phyloP scores from a whole-genome alignment of 37 sponge, comb jelly and placozoan genomes.

The Chondrilla cf. caribensis region DNA sequence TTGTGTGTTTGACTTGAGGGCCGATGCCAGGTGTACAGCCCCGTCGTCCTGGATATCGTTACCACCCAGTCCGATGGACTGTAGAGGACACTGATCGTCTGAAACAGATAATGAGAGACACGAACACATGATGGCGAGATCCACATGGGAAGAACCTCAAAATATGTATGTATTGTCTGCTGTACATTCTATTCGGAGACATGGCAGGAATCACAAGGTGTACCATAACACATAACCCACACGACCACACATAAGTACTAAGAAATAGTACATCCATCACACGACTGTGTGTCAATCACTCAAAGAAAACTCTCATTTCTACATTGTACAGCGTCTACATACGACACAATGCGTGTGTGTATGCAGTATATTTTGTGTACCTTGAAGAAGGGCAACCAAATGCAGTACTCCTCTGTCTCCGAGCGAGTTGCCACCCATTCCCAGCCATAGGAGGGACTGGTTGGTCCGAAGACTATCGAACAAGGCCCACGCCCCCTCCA shows the following conservation, averaged over 20 bases:
- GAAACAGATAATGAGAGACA: neutral
- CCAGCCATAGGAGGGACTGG: slow-evolving; percentile 73
- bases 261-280: too few species aligned
- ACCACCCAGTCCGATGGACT: slow-evolving; percentile 81
- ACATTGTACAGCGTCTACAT: too few species aligned
- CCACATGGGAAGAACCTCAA: too few species aligned
- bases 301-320: too few species aligned
- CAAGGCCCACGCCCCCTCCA: slow-evolving; percentile 83
- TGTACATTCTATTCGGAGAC: too few species aligned
- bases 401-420: slow-evolving; percentile 81
- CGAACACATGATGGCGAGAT: too few species aligned
- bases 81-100: slow-evolving; percentile 53
- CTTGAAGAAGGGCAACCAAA: slow-evolving; percentile 58
- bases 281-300: too few species aligned
- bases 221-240: too few species aligned
- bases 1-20: slow-evolving; percentile 65
- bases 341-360: too few species aligned
- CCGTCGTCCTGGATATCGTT: slow-evolving; percentile 89
- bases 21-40: slow-evolving; percentile 45
- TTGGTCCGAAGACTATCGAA: slow-evolving; percentile 52
- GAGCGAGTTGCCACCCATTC: slow-evolving; percentile 76
- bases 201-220: too few species aligned
- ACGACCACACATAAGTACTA: too few species aligned
- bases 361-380: slow-evolving; percentile 5
- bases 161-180: too few species aligned